Evolutionary conservation across 2,797 vertebrate species (phyloP).

Genomic region (Falco naumanni): DNA sequence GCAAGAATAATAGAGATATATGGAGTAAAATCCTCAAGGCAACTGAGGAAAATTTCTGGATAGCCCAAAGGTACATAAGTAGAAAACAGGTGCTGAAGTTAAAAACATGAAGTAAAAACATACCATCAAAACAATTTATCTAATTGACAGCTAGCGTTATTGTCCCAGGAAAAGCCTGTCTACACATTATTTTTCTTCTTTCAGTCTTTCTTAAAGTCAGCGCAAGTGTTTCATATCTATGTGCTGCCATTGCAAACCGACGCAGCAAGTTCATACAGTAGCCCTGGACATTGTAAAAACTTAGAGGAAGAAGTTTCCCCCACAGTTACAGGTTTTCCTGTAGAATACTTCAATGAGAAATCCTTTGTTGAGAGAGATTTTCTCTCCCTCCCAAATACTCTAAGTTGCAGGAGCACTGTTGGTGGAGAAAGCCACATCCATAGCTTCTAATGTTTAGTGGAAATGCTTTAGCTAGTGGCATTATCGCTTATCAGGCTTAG

Average conservation of each 20-base stretch:
- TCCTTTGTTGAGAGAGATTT: not conserved
- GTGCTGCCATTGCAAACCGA: not conserved
- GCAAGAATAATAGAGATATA: not conserved
- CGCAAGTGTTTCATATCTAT: not conserved
- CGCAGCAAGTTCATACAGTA: not conserved
- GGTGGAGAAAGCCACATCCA: not conserved
- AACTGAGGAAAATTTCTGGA: not conserved
- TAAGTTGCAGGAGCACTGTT: not conserved
- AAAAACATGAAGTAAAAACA: not conserved
- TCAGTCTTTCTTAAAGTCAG: not conserved
- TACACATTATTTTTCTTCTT: not conserved
- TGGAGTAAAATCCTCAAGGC: not conserved
- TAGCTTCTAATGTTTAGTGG: not conserved
- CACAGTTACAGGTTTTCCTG: not conserved
- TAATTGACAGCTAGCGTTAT: not conserved
- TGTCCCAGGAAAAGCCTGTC: not conserved
- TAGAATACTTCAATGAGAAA: not conserved
- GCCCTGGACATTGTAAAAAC: rapidly evolving
- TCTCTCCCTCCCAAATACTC: not conserved
- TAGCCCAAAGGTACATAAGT: not conserved
- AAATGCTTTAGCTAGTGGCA: not conserved
- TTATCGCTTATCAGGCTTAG: not conserved
- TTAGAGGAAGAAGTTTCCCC: not conserved
- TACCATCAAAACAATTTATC: not conserved
- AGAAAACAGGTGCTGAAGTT: not conserved